Percentiles rank a stretch among this genome's conserved stretches.
phyloP scores from a whole-genome alignment of 2,113 vertebrate species.

The Sebastes schlegelii region DNA sequence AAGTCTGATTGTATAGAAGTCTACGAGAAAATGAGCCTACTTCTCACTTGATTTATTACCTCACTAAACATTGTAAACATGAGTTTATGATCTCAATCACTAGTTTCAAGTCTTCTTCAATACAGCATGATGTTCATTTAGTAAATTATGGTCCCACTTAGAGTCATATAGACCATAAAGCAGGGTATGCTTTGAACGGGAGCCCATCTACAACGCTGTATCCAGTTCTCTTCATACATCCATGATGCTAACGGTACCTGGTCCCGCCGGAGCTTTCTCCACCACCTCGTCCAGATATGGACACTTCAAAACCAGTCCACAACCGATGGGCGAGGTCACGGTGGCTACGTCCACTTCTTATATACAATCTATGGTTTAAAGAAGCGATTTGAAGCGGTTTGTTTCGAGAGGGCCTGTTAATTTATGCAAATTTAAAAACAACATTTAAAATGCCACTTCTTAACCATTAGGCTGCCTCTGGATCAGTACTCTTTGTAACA shows the following conservation, averaged over 20 bases:
- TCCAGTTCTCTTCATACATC: too few species aligned
- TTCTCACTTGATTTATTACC: not conserved
- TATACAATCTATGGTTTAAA: not conserved
- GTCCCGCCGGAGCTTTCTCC: too few species aligned
- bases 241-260: not conserved
- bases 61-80: not conserved
- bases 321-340: not conserved
- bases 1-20: too few species aligned
- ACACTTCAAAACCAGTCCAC: not conserved
- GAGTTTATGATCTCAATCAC: not conserved
- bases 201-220: too few species aligned
- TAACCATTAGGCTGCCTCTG: constrained; percentile 60
- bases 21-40: not conserved
- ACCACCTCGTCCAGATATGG: not conserved
- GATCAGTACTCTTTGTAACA: constrained; percentile 64
- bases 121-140: not conserved
- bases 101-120: not conserved
- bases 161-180: not conserved
- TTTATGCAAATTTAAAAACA: constrained; percentile 67
- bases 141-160: not conserved
- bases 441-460: constrained; percentile 70
- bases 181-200: not conserved
- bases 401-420: constrained; percentile 44
- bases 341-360: not conserved
- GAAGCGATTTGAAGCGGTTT: not conserved